Evolutionary conservation across 2,888 invertebrate genomes (phyloP).

Genomic region (Heliothis peltigera): DNA sequence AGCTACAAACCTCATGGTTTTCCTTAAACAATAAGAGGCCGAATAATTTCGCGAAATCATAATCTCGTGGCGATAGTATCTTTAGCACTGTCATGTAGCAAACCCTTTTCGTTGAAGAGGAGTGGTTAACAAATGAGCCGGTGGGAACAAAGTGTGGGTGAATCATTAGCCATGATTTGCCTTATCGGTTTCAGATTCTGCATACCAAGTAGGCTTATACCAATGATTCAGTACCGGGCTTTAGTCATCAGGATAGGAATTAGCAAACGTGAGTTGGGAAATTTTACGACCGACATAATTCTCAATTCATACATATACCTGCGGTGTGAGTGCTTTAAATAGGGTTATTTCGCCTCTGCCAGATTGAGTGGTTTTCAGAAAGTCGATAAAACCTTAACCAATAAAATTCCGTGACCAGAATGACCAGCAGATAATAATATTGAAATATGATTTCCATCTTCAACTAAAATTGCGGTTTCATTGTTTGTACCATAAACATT

Average conservation of each 20-base stretch:
- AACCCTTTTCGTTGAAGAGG: conserved; percentile 73
- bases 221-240: conserved; percentile 67
- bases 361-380: conserved; percentile 7
- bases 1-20: conserved; percentile 37
- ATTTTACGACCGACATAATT: conserved; percentile 40
- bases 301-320: conserved; percentile 19
- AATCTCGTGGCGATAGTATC: conserved; percentile 74
- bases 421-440: conserved; percentile 6
- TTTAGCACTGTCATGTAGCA: conserved; percentile 65
- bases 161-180: conserved; percentile 85
- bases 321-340: conserved; percentile 14
- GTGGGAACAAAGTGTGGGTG: conserved; percentile 73
- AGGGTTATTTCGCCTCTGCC: background rate
- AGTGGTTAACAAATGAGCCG: conserved; percentile 69
- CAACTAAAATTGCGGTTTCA: conserved; percentile 35
- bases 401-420: conserved; percentile 20
- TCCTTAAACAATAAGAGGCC: conserved; percentile 52
- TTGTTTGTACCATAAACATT: conserved; percentile 43
- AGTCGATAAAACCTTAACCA: conserved; percentile 17
- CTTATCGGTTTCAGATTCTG: conserved; percentile 77
- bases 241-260: conserved; percentile 54
- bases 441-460: conserved; percentile 34
- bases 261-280: conserved; percentile 32
- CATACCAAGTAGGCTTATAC: conserved; percentile 79
- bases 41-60: conserved; percentile 63